These are phyloP conservation scores for Philypnodon macrostomus DNA, from an alignment of 2,797 vertebrate genomes.

Conservation along the genomic window DNA sequence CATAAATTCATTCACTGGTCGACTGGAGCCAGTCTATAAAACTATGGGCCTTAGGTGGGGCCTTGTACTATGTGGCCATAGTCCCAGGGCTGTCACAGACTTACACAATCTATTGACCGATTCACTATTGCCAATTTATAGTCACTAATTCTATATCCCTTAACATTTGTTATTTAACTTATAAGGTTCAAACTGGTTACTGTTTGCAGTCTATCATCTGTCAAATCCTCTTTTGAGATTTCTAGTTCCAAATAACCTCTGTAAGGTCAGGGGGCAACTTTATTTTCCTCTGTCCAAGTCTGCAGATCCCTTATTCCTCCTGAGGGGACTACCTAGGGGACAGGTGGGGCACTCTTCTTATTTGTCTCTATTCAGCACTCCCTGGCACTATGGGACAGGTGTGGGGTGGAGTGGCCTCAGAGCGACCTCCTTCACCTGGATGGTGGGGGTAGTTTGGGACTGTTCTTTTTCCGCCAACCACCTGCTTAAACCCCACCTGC, in stretches of 20 bases:
- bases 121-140: too few species aligned
- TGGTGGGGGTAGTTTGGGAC: constrained; percentile 1
- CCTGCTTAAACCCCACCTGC: constrained; percentile 45
- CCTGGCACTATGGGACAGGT: constrained; percentile 59
- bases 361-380: constrained; percentile 21
- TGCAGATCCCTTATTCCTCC: constrained; percentile 19
- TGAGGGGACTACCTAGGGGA: constrained; percentile 33
- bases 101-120: too few species aligned
- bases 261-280: constrained; percentile 44
- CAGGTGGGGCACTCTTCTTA: constrained; percentile 48
- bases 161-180: too few species aligned
- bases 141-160: too few species aligned
- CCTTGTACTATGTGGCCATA: too few species aligned
- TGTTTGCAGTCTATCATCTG: constrained; percentile 2
- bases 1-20: too few species aligned
- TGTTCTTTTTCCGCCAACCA: constrained; percentile 18
- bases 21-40: too few species aligned
- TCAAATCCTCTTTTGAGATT: neutral
- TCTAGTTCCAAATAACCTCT: constrained; percentile 4
- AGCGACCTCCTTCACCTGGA: constrained; percentile 53
- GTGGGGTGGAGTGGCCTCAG: constrained; percentile 51
- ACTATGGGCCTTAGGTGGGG: too few species aligned
- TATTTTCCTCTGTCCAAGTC: constrained; percentile 22
- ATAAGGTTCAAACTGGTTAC: neutral
- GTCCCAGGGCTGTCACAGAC: too few species aligned